Base-by-base conservation (phyloP, 2,888 invertebrate genomes). In the Ptychoptera albimana region DNA sequence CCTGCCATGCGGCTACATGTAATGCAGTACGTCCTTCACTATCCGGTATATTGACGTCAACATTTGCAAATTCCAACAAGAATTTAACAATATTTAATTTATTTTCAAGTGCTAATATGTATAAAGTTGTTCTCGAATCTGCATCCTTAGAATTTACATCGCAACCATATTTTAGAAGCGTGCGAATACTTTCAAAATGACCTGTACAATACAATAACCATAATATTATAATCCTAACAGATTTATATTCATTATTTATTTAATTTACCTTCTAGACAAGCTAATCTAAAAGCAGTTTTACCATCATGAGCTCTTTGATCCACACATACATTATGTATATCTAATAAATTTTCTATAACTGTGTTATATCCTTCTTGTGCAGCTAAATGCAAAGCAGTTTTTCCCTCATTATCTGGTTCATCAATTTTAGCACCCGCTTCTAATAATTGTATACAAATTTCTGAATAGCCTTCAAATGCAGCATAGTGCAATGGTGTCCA, bases 401-500 rank as follows among this genome's bases (percentile, higher is more conserved):
- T 88, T 1, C 91, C 91, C 53, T 92, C 89, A 60, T 91, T 91
- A 62, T 92, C 92, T 7, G 84, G 79, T 59, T 88, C 87, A 57
- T 88, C 87, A 9, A 88, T 79, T 58, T 84, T 78, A 0, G 88
- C 89, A 1, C 91, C 92, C 1, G 87, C 86, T 57, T 91, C 89
- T 1, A 92, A 64, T 30, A 66, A 50, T 50, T 64, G 65, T 16
- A 64, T 49, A 45, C 64, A 65, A 45, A 66, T 63, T 47, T 66
- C 64, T 39, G 61, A 60, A 51, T 60, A 63, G 65, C 80, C 84
- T 70, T 96, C 92, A 60, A 93, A 94, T 11, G 94, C 88, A 0
- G 94, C 84, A 60, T 96, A 94, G 60, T 96, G 94, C 44, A 97
- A 63, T 1, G 97, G 93, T 1, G 96, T 94, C 96, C 94, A 96